Base-by-base conservation (phyloP, 1,140 invertebrate species). In the Penaeus indicus region DNA sequence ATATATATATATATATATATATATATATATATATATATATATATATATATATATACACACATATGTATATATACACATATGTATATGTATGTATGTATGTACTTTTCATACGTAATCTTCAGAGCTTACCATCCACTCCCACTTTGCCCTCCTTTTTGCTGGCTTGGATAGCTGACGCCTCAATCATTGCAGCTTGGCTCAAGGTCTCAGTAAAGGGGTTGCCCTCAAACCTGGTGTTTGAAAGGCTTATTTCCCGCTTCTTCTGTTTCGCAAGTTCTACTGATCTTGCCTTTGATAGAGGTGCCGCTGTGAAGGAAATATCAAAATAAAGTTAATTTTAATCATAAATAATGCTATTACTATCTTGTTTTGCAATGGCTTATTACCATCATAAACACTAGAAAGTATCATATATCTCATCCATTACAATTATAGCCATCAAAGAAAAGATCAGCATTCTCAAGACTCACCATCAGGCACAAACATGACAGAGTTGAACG, bases 401-500 rank as follows among this genome's bases (percentile, higher is more conserved):
- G 32, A 72, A 64, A 21, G 11, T 62, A n/a, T 60, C 10, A 61
- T 16, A 79, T 21, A 82, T 64, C 10, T 81, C 72, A 64, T 64
- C 79, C n/a, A 63, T 5, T 54, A 69, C 27, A 80, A 89, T 89
- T 72, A 88, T 82, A 22, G 54, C 16, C 54, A 13, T 13, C n/a
- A 78, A 60, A 81, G 32, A 38, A 79, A 63, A 54, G 54, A 54
- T 54, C 11, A 54, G 54, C 54, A 7, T 54, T 54, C 11, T 13
- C 47, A 1, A 16, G 54, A 85, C 90, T 90, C 67, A 90, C 90
- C 98, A 92, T 98, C 97, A 5, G 98, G 98, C 82, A 98, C 96
- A 93, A 98, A 99, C 97, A 99, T 99, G 54, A 99, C 96, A 79
- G 96, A 96, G 94, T 99, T 99, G 92, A 95, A 96, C 88, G 97